These are phyloP conservation scores for Siniperca undulata DNA, from an alignment of 2,797 vertebrate species.

Conservation along the genomic window DNA sequence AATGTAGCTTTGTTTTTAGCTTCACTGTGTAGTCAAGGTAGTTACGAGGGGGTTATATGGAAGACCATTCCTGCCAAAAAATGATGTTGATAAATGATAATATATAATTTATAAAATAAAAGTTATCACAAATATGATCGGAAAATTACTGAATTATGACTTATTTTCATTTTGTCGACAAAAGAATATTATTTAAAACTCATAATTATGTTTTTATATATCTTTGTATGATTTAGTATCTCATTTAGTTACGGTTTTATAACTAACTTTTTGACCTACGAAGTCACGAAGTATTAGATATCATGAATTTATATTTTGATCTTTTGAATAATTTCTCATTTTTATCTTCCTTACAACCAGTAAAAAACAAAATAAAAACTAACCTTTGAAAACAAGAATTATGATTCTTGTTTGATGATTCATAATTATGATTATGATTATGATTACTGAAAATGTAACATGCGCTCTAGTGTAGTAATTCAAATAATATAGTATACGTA, in stretches of 20 bases:
- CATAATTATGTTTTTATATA: background rate
- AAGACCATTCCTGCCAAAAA: background rate
- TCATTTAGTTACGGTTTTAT: background rate
- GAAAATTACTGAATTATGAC: too few relatives aligned
- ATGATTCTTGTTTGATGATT: background rate
- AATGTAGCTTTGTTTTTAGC: background rate
- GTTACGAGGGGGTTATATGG: background rate
- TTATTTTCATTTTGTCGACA: too few relatives aligned
- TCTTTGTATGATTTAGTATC: background rate
- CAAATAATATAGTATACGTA: background rate
- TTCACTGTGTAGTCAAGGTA: background rate
- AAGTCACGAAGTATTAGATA: conserved; percentile 46
- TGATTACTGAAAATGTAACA: background rate
- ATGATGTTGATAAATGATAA: background rate
- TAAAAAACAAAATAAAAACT: background rate
- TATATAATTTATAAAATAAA: background rate
- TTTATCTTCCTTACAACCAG: background rate
- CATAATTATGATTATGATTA: too few relatives aligned
- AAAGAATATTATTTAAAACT: background rate
- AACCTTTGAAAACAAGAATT: background rate
- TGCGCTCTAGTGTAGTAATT: background rate
- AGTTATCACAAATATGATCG: background rate
- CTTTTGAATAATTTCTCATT: too few relatives aligned
- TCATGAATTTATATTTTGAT: background rate
- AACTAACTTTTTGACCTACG: background rate